phyloP scores from a whole-genome alignment of 2,888 invertebrate species.

The Hemistola chrysoprasaria region DNA sequence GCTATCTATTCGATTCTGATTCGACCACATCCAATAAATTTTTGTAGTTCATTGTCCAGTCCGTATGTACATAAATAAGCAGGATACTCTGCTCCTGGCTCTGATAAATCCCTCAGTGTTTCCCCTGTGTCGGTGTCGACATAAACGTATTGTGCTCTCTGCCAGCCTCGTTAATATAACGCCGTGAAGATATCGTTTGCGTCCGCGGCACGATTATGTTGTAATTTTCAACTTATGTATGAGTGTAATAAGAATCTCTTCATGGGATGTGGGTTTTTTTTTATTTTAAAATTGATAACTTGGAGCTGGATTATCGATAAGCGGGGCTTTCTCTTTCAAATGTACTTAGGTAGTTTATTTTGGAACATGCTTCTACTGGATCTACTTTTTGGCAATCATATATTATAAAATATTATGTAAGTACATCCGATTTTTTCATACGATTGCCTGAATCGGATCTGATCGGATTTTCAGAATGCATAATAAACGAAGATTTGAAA shows the following conservation, averaged over 20 bases:
- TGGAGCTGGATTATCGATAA: no score
- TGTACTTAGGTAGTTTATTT: no score
- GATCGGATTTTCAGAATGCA: no score
- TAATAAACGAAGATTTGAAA: no score
- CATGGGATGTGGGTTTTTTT: background rate
- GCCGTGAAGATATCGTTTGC: constrained; percentile 26
- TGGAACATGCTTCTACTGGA: no score
- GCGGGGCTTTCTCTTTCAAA: no score
- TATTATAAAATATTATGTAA: no score
- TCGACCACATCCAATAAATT: constrained; percentile 12
- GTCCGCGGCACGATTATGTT: constrained; percentile 25
- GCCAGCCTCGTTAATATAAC: constrained; percentile 25
- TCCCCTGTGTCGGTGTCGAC: constrained; percentile 44
- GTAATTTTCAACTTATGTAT: constrained; percentile 15
- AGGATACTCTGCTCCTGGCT: constrained; percentile 51
- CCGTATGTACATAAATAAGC: constrained; percentile 41
- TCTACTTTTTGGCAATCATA: no score
- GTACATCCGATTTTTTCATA: no score
- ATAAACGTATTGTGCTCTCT: constrained; percentile 44
- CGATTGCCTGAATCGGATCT: no score
- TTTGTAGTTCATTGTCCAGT: constrained; percentile 3
- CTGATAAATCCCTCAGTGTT: constrained; percentile 55
- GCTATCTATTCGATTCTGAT: no score
- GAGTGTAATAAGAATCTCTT: constrained; percentile 11
- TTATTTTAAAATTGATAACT: no score